These are phyloP conservation scores for Pristionchus japonicus DNA, from an alignment of 2,888 invertebrate genomes.

Conservation along the genomic window DNA sequence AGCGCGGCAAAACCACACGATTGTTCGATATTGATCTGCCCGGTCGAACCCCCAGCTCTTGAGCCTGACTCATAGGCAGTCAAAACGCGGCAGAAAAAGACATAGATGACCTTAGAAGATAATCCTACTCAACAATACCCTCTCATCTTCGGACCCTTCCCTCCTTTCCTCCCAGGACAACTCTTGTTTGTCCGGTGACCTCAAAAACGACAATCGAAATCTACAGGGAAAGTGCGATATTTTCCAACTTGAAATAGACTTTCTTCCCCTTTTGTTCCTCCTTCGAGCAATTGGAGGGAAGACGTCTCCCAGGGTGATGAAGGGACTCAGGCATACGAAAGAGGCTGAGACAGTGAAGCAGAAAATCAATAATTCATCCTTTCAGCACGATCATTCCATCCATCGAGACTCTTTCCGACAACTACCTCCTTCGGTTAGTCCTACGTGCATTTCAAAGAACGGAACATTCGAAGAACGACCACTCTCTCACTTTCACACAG, in stretches of 20 bases:
- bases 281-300: not conserved
- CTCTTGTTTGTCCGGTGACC: not conserved
- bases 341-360: not conserved
- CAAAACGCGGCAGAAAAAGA: not conserved
- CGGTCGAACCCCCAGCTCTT: not conserved
- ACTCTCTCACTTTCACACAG: not conserved
- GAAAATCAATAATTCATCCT: slow-evolving; percentile 1
- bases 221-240: not conserved
- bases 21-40: not conserved
- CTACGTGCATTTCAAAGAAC: slow-evolving; percentile 52
- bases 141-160: slow-evolving; percentile 3
- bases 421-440: slow-evolving; percentile 63
- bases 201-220: slow-evolving; percentile 1
- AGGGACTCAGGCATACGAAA: slow-evolving; percentile 8
- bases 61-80: not conserved
- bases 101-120: not conserved
- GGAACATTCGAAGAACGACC: not conserved
- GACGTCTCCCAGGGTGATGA: not conserved
- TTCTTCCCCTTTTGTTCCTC: slow-evolving; percentile 12
- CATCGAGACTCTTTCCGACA: slow-evolving; percentile 56
- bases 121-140: not conserved
- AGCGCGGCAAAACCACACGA: not conserved
- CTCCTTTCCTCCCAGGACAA: not conserved
- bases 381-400: slow-evolving; percentile 62
- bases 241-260: slow-evolving; percentile 51